phyloP scores from a whole-genome alignment of 2,113 vertebrate species.

The Ceyx melanurus region DNA sequence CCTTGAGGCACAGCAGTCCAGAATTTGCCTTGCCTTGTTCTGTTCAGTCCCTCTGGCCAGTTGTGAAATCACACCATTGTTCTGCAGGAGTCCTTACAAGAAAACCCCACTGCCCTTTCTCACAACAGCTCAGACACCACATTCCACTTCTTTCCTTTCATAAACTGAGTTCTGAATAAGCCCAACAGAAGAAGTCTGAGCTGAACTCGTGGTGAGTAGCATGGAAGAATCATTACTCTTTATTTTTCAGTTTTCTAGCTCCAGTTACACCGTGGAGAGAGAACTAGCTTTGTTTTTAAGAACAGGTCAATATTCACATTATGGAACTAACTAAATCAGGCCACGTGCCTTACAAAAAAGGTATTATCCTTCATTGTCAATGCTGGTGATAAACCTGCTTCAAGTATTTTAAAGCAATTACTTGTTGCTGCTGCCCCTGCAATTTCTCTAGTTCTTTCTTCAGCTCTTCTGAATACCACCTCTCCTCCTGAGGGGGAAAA shows the following conservation, averaged over 20 bases:
- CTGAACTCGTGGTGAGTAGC: background rate
- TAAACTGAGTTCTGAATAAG: background rate
- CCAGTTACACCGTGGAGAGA: background rate
- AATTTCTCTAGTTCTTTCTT: slow-evolving; percentile 99
- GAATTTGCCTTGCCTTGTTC: background rate
- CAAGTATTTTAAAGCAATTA: slow-evolving; percentile 90
- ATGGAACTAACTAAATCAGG: slow-evolving; percentile 68
- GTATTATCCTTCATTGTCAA: slow-evolving; percentile 70
- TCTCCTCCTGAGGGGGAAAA: slow-evolving; percentile 85
- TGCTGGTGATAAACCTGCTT: slow-evolving; percentile 73
- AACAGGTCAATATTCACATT: slow-evolving; percentile 53
- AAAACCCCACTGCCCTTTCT: background rate
- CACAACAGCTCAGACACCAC: background rate
- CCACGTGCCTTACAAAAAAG: slow-evolving; percentile 71
- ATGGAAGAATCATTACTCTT: background rate
- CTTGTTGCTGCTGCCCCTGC: slow-evolving; percentile 96
- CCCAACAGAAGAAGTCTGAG: background rate
- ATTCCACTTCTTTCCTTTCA: background rate
- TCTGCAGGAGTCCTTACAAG: background rate
- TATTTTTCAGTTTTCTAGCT: background rate
- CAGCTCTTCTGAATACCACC: slow-evolving; percentile 97
- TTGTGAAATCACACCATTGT: background rate
- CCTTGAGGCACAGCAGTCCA: background rate
- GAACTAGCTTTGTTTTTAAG: slow-evolving; percentile 8
- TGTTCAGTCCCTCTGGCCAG: background rate